Base-by-base conservation (phyloP, 2,797 vertebrate species). In the Allobates femoralis region DNA sequence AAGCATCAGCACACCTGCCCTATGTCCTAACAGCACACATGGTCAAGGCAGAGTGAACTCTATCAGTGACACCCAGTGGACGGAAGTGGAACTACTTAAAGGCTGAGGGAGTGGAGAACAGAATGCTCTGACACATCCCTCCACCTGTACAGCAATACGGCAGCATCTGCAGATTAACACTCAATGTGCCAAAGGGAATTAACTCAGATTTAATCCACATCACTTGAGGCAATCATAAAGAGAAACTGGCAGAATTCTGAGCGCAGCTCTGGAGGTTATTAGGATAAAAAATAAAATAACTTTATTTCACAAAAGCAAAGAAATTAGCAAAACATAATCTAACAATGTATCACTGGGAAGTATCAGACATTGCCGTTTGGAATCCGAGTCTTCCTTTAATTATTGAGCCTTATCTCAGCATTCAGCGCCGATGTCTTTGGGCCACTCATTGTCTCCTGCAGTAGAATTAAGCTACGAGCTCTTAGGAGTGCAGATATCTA, bases 281-380 rank as follows among this genome's bases (percentile, higher is more conserved):
- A 19, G 62, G 30, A 28, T 15, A 64, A 15, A 28, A 64, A 18
- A 28, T 12, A n/a, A n/a, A n/a, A 64, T 4, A 30, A 41, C 71
- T 85, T 58, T 79, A 34, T 14, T 41, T 11, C 30, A 58, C 14
- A 53, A 73, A 34, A 62, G 79, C 50, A 51, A 55, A 46, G n/a
- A 58, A 37, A 5, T 32, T 66, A 32, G 15, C 28, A 32, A 15
- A 32, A 15, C 30, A 4, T 30, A 0, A 66, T 19, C 2, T 66
- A 1, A 7, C 62, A 19, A 30, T 30, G 26, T 66, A 26, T 51
- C 6, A 16, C 32, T 73, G 19, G 5, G 23, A 41, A 28, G 3
- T 76, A 26, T 26, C 26, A 11, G 5, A 26, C 16, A 53, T 32
- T 34, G n/a, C 11, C 21, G 8, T 30, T 30, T 55, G 18, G 5